Evolutionary conservation across 1,140 invertebrate species (phyloP), one percentile per base, ranked within the genome.

Genomic region (Penaeus indicus): DNA sequence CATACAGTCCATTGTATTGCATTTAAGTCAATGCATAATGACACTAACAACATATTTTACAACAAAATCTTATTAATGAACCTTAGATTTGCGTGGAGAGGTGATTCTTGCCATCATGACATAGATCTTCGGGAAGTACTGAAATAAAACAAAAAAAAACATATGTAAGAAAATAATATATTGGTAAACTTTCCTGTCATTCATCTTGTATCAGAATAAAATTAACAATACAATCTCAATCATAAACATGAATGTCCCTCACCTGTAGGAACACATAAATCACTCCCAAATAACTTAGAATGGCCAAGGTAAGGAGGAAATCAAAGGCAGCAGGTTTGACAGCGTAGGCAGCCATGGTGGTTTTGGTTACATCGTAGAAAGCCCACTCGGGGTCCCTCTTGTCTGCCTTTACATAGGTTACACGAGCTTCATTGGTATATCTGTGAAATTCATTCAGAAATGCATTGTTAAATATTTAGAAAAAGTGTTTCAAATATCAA

Each of bases 291-390:
- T 99, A 99, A 16, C 95, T 93, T 63, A 95, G 94, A 92, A 99
- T 99, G 60, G 95, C 95, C 86, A 97, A 92, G 16, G 97, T 98
- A 4, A 99, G 94, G 90, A 99, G 96, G 64, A 99, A 95, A 94
- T 99, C 98, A 94, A 99, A 99, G 75, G 99, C 95, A 42, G 98
- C 98, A 90, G 98, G 98, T 92, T 99, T 99, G 10, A 99, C 98
- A 96, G 96, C 97, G 93, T 98, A 99, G 77, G 98, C 95, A 93
- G 97, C 96, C 90, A 99, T 94, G 62, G 93, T 94, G 10, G 96
- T 96, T 91, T 94, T 94, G 1, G 96, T 95, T 79, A 96, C 95
- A 91, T 97, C 96, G 93, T 98, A 99, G 91, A 99, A 97, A 86
- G 97, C 95, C 94, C 98, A 98, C 92, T 99, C 98, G 1, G 98